Conservation (phyloP, 2,113 vertebrate species). For the Desmodus rotundus region DNA sequence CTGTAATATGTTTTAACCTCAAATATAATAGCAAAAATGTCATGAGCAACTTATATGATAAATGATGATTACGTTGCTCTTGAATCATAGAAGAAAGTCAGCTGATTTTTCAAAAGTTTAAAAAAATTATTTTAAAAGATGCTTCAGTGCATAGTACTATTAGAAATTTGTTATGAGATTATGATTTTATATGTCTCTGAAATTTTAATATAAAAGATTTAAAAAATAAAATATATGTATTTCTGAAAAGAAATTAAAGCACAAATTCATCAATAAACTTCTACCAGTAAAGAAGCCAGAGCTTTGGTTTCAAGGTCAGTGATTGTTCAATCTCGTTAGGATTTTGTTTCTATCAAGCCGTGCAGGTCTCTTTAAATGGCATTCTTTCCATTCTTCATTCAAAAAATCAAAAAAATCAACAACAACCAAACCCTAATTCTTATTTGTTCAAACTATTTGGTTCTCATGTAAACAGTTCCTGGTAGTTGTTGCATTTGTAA, state of each 20-base stretch:
- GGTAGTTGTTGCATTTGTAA: background rate
- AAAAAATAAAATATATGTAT: background rate
- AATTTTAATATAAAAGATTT: background rate
- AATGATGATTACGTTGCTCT: background rate
- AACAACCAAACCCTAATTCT: background rate
- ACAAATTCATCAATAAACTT: background rate
- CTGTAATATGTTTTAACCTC: background rate
- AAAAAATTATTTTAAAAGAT: background rate
- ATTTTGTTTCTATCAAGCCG: background rate
- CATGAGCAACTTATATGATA: background rate
- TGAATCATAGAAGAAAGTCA: background rate
- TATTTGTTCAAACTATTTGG: background rate
- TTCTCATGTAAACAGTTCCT: background rate
- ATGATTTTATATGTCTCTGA: background rate
- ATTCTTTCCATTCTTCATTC: background rate
- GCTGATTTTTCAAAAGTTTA: background rate
- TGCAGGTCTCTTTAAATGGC: background rate
- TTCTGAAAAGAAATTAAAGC: background rate
- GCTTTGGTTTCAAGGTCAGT: background rate
- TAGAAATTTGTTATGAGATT: background rate
- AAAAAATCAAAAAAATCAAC: background rate
- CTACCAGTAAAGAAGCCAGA: background rate
- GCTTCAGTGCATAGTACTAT: background rate
- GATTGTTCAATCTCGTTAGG: background rate
- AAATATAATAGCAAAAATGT: background rate